Base-by-base conservation (phyloP, 2,797 vertebrate genomes). In the Megalops cyprinoides region DNA sequence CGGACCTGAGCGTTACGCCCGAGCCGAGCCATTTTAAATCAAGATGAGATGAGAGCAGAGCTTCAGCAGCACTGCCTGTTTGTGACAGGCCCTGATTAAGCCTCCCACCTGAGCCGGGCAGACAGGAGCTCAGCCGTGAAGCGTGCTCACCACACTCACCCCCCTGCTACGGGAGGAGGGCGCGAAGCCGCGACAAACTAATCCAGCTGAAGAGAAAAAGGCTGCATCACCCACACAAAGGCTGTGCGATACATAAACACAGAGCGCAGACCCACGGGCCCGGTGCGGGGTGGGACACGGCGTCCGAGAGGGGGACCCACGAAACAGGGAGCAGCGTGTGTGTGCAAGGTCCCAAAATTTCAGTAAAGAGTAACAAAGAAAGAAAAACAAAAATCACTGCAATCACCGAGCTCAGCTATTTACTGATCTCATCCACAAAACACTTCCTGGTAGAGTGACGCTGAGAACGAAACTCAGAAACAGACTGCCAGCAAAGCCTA, bases 401-500 rank as follows among this genome's bases (percentile, higher is more conserved):
- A 74, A 34, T 77, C 88, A 18, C 28, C 3, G 18, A 86, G 48
- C 58, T 23, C 75, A n/a, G 65, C 74, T 67, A 77, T 71, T 65
- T 76, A 49, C 62, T 74, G 74, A 78, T 34, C 51, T 79, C 65
- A 73, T 81, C 34, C 65, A 28, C 12, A 28, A 81, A 84, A 81
- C 79, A 74, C 77, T 83, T 71, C 79, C 75, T 81, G 48, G 0
- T n/a, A 83, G 73, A n/a, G 76, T 74, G 82, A 58, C 25, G 28
- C 74, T 79, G 69, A 37, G 69, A 28, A 74, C 49, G 71, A 71
- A 62, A 85, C 78, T 53, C 74, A 86, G 86, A 84, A 78, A 85
- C 81, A 85, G 23, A 87, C 90, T 81, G 80, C 85, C 87, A 83
- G 88, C 84, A 89, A 87, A 85, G 88, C 82, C 80, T 89, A 79